Percentiles rank a stretch among this genome's conserved stretches.
These are phyloP conservation scores for Platyrinchus mystaceus DNA, from an alignment of 2,797 vertebrate species.

Conservation along the genomic window DNA sequence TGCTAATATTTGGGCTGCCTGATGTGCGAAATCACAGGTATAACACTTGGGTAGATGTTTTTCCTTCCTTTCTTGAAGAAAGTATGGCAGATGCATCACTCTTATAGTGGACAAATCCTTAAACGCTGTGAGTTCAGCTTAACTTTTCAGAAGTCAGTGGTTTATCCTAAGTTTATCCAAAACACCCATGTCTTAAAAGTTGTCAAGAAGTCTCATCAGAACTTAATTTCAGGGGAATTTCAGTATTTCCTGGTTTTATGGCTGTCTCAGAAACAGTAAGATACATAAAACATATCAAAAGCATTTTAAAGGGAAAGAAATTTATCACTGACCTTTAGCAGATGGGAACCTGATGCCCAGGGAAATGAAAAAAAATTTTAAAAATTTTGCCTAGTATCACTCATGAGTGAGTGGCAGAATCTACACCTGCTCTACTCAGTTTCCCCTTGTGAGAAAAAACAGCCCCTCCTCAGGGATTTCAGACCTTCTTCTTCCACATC, in stretches of 20 bases:
- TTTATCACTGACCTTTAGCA: neutral
- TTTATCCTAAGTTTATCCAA: neutral
- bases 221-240: neutral
- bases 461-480: neutral
- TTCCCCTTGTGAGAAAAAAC: neutral
- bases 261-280: neutral
- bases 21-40: neutral
- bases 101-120: neutral
- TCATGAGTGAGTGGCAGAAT: neutral
- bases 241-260: neutral
- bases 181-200: rapidly evolving
- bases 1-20: neutral
- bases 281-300: neutral
- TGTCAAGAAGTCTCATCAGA: neutral
- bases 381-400: neutral
- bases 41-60: neutral
- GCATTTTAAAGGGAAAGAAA: neutral
- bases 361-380: neutral
- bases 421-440: neutral
- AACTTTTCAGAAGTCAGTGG: neutral
- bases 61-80: neutral
- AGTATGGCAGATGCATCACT: neutral
- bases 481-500: neutral
- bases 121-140: neutral
- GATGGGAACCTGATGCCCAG: neutral